Percentiles rank a stretch among this genome's conserved stretches.
Conservation (phyloP, 2,113 vertebrate genomes). For the Otocyon megalotis region DNA sequence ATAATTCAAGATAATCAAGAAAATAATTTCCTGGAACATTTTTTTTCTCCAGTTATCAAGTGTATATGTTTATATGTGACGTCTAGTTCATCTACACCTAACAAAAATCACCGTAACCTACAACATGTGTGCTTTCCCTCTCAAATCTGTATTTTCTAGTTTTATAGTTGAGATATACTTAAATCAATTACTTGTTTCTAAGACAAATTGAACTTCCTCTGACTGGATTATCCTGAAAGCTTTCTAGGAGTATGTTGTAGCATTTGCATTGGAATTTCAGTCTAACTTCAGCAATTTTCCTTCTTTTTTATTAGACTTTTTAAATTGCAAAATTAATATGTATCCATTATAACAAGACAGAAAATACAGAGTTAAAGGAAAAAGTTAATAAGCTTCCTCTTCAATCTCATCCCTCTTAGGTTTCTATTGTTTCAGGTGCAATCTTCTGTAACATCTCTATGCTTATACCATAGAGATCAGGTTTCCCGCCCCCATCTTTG, state of each 20-base stretch:
- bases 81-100: background rate
- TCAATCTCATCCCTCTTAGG: background rate
- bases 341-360: conserved; percentile 43
- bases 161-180: background rate
- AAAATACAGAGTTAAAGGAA: background rate
- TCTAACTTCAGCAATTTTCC: conserved; percentile 26
- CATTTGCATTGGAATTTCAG: conserved; percentile 10
- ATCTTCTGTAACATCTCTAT: background rate
- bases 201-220: background rate
- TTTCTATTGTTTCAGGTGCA: background rate
- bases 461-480: background rate
- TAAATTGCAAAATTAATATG: conserved; percentile 9
- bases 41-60: background rate
- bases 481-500: too few relatives aligned
- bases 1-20: background rate
- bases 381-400: background rate
- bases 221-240: background rate
- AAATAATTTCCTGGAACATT: background rate
- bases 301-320: background rate
- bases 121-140: background rate
- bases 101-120: conserved; percentile 21
- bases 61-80: background rate
- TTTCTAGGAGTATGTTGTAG: background rate
- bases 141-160: background rate
- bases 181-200: background rate